phyloP scores from a whole-genome alignment of 2,888 invertebrate species.

The Prionchulus punctatus region DNA sequence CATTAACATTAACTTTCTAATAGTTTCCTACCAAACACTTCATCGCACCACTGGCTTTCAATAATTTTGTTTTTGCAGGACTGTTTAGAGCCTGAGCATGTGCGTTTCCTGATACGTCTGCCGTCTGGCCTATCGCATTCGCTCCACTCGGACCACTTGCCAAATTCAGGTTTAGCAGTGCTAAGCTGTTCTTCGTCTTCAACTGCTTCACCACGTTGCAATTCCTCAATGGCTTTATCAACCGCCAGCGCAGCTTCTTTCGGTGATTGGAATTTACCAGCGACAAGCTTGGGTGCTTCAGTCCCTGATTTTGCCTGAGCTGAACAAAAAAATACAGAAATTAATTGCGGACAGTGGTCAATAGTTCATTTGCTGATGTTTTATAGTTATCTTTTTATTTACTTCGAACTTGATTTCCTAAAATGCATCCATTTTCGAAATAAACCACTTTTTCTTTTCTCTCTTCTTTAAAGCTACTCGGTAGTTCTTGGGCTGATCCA shows the following conservation, averaged over 20 bases:
- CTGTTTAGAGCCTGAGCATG: neutral
- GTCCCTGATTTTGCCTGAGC: neutral
- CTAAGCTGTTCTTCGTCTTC: too few relatives aligned
- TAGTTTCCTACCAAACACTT: neutral
- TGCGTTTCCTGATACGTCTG: neutral
- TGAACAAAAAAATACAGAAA: neutral
- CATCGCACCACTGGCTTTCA: neutral
- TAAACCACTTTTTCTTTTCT: constrained; percentile 24
- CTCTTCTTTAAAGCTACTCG: constrained; percentile 16
- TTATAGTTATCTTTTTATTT: neutral
- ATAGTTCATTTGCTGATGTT: neutral
- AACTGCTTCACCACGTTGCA: too few relatives aligned
- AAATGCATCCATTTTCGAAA: constrained; percentile 25
- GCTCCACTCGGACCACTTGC: neutral
- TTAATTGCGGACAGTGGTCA: too few relatives aligned
- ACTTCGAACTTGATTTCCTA: neutral
- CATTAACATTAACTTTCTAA: neutral
- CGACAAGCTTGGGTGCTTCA: too few relatives aligned
- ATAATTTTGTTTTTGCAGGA: neutral
- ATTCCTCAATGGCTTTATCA: too few relatives aligned
- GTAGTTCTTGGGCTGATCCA: constrained; percentile 22
- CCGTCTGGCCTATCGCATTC: neutral
- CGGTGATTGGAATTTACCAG: too few relatives aligned
- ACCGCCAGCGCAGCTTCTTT: too few relatives aligned
- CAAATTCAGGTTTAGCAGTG: neutral